A percentile compares a stretch with the other conserved stretches of the same genome.
phyloP scores from a whole-genome alignment of 2,888 invertebrate genomes.

The Drosophila limbata region DNA sequence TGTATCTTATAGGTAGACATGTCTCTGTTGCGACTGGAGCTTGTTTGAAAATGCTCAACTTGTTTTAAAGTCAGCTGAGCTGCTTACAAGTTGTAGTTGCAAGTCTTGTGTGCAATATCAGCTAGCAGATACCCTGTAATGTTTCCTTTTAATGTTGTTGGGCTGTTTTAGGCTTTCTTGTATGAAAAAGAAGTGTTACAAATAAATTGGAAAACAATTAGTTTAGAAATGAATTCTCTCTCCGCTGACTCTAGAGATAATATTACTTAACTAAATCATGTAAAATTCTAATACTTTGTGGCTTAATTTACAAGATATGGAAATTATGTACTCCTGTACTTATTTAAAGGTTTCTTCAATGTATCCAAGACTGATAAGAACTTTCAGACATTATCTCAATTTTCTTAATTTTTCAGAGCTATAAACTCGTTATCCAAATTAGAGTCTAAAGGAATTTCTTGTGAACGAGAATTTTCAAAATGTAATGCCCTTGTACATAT shows the following conservation, averaged over 20 bases:
- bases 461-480: neutral
- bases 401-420: no score
- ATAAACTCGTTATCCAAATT: no score
- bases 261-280: neutral
- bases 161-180: neutral
- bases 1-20: slow-evolving; percentile 55
- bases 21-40: slow-evolving; percentile 15
- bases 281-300: neutral
- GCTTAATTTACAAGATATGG: no score
- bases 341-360: neutral
- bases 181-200: neutral
- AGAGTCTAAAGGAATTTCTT: no score
- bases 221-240: neutral
- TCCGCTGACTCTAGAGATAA: neutral
- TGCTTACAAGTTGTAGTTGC: slow-evolving; percentile 2
- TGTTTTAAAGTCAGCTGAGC: slow-evolving; percentile 24
- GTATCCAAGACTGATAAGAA: no score
- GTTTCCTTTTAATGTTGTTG: neutral
- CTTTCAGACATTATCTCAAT: no score
- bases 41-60: slow-evolving; percentile 26
- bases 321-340: neutral
- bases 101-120: no score
- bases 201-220: neutral
- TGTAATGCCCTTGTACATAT: neutral
- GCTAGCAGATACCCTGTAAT: slow-evolving; percentile 13